Base-by-base conservation (phyloP, 2,888 invertebrate genomes). In the Pandemis heparana region DNA sequence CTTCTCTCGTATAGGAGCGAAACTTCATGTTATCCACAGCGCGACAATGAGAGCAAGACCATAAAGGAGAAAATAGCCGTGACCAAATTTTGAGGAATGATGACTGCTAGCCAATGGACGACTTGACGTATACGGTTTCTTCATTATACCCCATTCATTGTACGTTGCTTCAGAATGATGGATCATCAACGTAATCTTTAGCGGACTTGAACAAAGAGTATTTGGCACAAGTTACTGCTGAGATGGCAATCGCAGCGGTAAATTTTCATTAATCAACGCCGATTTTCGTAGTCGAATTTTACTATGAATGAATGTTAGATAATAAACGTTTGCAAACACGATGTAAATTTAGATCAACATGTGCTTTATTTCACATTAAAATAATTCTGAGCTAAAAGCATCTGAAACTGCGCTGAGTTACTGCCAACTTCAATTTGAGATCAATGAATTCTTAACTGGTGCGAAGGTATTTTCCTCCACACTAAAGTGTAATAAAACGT, bases 401-500 rank as follows among this genome's bases (percentile, higher is more conserved):
- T 56, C 23, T 43, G 43, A 18, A 62, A 18, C 12, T 5, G 0
- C 18, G 5, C 38, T 14, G 62, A 41, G 41, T 41, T 10, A 10
- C 18, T 14, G 62, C 56, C 60, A 71, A 51, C 48, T 62, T 67
- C 62, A 62, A 72, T 67, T 71, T 43, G 38, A 43, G 67, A 59
- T 53, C 46, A 53, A 46, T 38, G 51, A 63, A 56, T 14, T 66
- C 59, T 61, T 53, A 65, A 70, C 70, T 67, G 68, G 70, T 63
- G 67, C 38, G 71, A 62, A 59, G 67, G 68, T 70, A 75, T 74
- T 74, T 69, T 68, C 68, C 73, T 72, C 73, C 79, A 66, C 70
- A 65, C 79, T 79, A 73, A 75, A 75, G 74, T 71, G 76, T 76
- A 79, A 79, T 79, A 78, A 79, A 80, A 79, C 77, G 77, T 79